Base-by-base conservation (phyloP, 2,113 vertebrate species). In the Tyto alba region DNA sequence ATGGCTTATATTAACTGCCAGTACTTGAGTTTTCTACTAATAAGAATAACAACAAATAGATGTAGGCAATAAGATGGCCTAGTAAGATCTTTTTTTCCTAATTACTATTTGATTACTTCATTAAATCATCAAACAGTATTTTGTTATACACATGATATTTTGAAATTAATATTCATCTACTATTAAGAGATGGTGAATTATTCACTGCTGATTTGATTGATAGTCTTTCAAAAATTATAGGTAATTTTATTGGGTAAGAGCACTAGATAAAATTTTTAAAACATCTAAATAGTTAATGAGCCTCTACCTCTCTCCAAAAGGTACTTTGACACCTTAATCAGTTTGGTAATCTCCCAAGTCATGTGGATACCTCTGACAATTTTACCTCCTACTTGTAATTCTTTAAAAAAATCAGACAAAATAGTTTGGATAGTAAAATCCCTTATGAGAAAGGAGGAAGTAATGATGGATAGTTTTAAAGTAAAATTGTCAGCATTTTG, bases 151-250 rank as follows among this genome's bases (percentile, higher is more conserved):
- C 3, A 10, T 4, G 2, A n/a, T n/a, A n/a, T n/a, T n/a, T n/a
- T n/a, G n/a, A 84, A 72, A 78, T 59, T 86, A 90, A 82, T 57
- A 69, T 94, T 97, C 96, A 68, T 79, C 71, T 96, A 2, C 48
- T 88, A 85, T 78, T 94, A 93, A 95, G 83, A 95, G 57, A 85
- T 30, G 40, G 55, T 63, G 75, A 96, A 80, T 94, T 93, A 93
- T 89, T 93, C 96, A 78, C 34, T 92, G 73, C 34, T 29, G 32
- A 92, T 95, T 90, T 94, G 80, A 96, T 96, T 96, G 78, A 90
- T 15, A 93, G 60, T 81, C 19, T 94, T 76, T 82, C 50, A 86
- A 90, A 96, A 96, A 85, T 85, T 41, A 57, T 32, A 62, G 55
- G 90, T 77, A 97, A 90, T 95, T 92, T 76, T 89, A 55, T 84